Evolutionary conservation across 2,888 invertebrate genomes (phyloP), one percentile per base, ranked within the genome.

Genomic region (Polyommatus iphigenia): DNA sequence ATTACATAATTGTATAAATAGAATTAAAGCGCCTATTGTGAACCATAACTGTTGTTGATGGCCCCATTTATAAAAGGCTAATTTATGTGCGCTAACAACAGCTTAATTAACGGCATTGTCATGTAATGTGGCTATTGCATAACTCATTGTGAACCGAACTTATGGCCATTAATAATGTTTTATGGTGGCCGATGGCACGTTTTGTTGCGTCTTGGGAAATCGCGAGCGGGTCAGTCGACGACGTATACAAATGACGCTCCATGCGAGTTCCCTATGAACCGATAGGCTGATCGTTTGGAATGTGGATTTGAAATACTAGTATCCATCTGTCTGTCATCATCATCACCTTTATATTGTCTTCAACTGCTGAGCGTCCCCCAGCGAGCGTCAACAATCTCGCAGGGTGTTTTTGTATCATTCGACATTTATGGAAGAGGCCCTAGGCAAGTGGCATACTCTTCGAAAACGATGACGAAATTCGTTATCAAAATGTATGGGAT

Each of bases 161-260:
- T 89, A 84, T 83, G 85, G 86, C 88, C 87, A 91, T 91, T 90
- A 91, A 92, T 91, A 90, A 89, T 88, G 85, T 84, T 85, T 85
- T 87, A 89, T 87, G 88, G 80, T 78, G 79, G 79, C 76, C 80
- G 81, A 81, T 80, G 79, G 81, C 82, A 83, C 82, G 85, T 85
- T 87, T 86, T 87, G 88, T 88, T 85, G 83, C 81, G 83, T 81
- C 84, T 87, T 87, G 84, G 83, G 85, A 85, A 87, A 87, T 85
- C 80, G 78, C 83, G 83, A 80, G 79, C 82, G 83, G 86, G 86
- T 85, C 84, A 79, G 81, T 83, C 85, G 84, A 86, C 83, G 82
- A 80, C 79, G 79, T 77, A 79, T 82, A 80, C 77, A 82, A 81
- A 82, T 82, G 81, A 79, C 78, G 80, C 79, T 81, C 79, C 76